phyloP scores from a whole-genome alignment of 2,888 invertebrate genomes.

The Tanytarsus gracilentus region DNA sequence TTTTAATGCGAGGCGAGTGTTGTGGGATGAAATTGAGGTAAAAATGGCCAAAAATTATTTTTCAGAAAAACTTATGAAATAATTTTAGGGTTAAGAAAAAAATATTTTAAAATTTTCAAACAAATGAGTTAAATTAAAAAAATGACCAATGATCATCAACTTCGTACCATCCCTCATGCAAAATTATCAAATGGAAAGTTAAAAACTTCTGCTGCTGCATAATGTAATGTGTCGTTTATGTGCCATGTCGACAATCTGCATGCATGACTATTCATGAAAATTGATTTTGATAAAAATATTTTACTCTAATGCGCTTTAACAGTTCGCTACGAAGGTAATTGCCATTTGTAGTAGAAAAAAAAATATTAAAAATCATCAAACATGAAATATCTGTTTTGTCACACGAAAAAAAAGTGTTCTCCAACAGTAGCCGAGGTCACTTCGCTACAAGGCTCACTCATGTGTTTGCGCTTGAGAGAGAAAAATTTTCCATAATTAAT shows the following conservation, averaged over 20 bases:
- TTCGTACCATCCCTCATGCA: background rate
- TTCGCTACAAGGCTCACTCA: background rate
- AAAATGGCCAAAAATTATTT: too few relatives aligned
- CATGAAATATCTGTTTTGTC: background rate
- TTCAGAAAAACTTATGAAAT: too few relatives aligned
- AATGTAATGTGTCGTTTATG: too few relatives aligned
- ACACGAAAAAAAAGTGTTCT: background rate
- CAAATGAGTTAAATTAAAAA: too few relatives aligned
- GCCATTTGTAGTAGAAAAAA: too few relatives aligned
- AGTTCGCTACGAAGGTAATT: background rate
- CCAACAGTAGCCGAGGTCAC: conserved; percentile 4
- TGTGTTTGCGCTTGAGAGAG: conserved; percentile 4
- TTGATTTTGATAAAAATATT: conserved; percentile 25
- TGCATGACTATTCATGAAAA: conserved; percentile 26
- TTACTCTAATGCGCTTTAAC: background rate
- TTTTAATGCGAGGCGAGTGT: too few relatives aligned
- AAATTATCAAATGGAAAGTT: background rate
- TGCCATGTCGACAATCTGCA: background rate
- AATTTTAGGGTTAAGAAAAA: too few relatives aligned
- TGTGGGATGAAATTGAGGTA: too few relatives aligned
- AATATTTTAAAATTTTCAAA: too few relatives aligned
- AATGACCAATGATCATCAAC: too few relatives aligned
- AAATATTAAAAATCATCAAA: conserved; percentile 2
- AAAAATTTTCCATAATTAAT: conserved; percentile 25
- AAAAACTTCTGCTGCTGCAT: background rate